Percentiles rank a stretch among this genome's conserved stretches.
These are phyloP conservation scores for Heliconius charithonia DNA, from an alignment of 2,888 invertebrate species.

Conservation along the genomic window DNA sequence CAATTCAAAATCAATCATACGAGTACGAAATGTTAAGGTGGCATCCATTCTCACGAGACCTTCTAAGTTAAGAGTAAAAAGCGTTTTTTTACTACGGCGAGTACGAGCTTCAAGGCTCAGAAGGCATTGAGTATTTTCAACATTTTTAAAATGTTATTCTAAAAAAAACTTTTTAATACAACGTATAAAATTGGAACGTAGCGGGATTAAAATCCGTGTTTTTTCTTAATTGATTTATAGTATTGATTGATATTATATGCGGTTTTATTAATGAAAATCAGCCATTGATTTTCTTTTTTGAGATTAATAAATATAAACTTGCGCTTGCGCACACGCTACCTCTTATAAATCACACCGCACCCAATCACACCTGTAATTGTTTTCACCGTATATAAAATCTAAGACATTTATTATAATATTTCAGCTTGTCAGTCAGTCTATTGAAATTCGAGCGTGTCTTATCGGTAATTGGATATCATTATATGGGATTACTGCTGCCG, in stretches of 20 bases:
- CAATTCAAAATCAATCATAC: conserved; percentile 73
- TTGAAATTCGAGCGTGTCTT: conserved; percentile 81
- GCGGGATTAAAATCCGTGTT: too few relatives aligned
- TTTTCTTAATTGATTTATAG: too few relatives aligned
- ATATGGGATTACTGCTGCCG: conserved; percentile 60
- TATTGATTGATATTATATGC: too few relatives aligned
- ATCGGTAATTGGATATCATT: conserved; percentile 80
- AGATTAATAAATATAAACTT: background rate
- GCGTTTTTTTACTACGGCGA: conserved; percentile 24
- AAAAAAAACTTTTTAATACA: too few relatives aligned
- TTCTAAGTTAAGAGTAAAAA: conserved; percentile 27
- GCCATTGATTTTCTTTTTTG: too few relatives aligned
- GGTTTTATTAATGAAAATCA: too few relatives aligned
- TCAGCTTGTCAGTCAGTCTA: conserved; percentile 78
- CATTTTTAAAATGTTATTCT: background rate
- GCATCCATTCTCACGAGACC: conserved; percentile 53
- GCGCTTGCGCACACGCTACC: conserved; percentile 37
- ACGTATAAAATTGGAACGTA: too few relatives aligned
- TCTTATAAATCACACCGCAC: conserved; percentile 48
- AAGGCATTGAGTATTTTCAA: background rate
- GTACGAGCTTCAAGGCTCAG: background rate
- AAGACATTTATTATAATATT: conserved; percentile 79
- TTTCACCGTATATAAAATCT: conserved; percentile 72
- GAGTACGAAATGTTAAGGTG: conserved; percentile 51
- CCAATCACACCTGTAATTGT: conserved; percentile 64